Conservation (phyloP, 2,888 invertebrate genomes). For the Herminia tarsipennalis region DNA sequence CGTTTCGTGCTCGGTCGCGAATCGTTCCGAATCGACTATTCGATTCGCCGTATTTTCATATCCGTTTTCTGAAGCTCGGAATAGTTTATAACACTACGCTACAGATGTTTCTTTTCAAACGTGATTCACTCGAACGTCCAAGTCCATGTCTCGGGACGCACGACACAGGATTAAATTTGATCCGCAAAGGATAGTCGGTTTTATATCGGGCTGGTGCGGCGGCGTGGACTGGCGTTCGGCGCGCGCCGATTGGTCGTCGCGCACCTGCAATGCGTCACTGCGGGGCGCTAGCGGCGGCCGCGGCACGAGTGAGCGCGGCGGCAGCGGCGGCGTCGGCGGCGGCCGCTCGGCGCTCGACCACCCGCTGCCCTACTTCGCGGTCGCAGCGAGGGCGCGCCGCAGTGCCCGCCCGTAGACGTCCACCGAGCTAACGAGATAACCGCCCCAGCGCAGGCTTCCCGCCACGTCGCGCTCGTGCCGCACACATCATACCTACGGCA, state of each 20-base stretch:
- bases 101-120: conserved; percentile 61
- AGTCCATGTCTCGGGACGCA: conserved; percentile 84
- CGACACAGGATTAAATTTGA: conserved; percentile 86
- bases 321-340: conserved; percentile 48
- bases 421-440: conserved; percentile 57
- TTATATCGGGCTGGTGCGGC: conserved; percentile 90
- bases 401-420: conserved; percentile 58
- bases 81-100: conserved; percentile 55
- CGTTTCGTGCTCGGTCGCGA: conserved; percentile 76
- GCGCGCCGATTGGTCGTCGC: conserved; percentile 91
- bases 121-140: conserved; percentile 68
- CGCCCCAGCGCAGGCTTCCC: conserved; percentile 47
- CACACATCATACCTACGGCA: conserved; percentile 24
- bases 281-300: conserved; percentile 73
- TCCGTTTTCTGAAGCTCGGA: conserved; percentile 67
- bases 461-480: conserved; percentile 35
- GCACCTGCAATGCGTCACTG: conserved; percentile 95
- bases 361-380: conserved; percentile 69
- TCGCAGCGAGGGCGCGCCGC: conserved; percentile 58
- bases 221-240: conserved; percentile 90
- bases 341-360: conserved; percentile 52
- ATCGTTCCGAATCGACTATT: conserved; percentile 79
- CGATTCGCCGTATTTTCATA: conserved; percentile 78
- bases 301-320: conserved; percentile 43
- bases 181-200: conserved; percentile 87